These are phyloP conservation scores for Arizona elegans DNA, from an alignment of 2,113 vertebrate species.

Conservation along the genomic window DNA sequence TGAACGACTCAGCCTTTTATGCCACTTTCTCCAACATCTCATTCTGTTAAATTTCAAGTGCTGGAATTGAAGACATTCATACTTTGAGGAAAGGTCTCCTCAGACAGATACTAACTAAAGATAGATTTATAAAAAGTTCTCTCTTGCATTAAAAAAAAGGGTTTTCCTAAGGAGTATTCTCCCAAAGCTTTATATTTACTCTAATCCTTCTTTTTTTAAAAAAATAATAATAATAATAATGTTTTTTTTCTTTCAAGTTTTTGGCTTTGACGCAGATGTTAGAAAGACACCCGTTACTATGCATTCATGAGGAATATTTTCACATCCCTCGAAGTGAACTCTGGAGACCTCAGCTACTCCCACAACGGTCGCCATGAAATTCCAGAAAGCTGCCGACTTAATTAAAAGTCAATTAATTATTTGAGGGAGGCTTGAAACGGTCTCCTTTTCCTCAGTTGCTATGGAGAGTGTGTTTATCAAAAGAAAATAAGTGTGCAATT, in stretches of 20 bases:
- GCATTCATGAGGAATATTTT: not conserved
- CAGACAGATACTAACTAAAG: not conserved
- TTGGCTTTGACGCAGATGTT: not conserved
- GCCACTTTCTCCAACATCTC: not conserved
- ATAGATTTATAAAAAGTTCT: not conserved
- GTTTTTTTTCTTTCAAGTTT: not conserved
- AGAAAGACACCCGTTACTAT: not conserved
- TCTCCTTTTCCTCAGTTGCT: not conserved
- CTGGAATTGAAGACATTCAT: not conserved
- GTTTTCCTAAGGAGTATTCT: not conserved
- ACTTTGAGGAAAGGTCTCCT: not conserved
- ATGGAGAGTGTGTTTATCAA: not conserved
- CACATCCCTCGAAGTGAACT: not conserved
- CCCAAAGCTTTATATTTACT: not conserved
- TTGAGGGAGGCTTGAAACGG: not conserved
- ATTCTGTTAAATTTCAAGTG: not conserved
- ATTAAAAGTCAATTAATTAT: conserved; percentile 4
- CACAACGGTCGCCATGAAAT: not conserved
- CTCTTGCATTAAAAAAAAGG: not conserved
- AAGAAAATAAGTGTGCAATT: not conserved
- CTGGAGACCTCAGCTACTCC: not conserved
- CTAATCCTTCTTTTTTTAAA: not conserved
- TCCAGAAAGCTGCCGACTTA: not conserved
- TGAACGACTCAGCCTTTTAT: not conserved
- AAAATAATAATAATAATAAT: not conserved